Base-by-base conservation (phyloP, 2,797 vertebrate genomes). In the Erithacus rubecula region DNA sequence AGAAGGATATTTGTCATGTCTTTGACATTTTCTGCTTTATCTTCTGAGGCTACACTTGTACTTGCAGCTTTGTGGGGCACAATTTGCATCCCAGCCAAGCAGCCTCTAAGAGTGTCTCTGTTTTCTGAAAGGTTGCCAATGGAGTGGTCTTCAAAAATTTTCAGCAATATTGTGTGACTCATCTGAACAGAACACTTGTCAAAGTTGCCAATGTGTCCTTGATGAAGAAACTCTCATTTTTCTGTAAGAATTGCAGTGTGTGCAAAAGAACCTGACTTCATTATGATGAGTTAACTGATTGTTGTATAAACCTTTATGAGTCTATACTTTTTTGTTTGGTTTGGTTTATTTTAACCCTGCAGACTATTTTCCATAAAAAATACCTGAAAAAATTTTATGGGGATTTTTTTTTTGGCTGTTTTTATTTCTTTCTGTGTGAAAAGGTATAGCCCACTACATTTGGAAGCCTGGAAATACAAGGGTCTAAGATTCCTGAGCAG, bases 401-500 rank as follows among this genome's bases (percentile, higher is more conserved):
- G 12, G 6, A n/a, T 49, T 26, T 68, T 58, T 47, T 12, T 3
- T n/a, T 19, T 43, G 18, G 24, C 21, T 26, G 13, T 16, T 56
- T 67, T n/a, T 46, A n/a, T 23, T 51, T 13, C 5, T 84, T 46
- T 84, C 53, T 67, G 5, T 44, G 14, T 47, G 65, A 76, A 90
- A 55, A 23, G 36, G 3, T 32, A 37, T 44, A 90, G 15, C 18
- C 17, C 36, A 91, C 27, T 58, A 79, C 39, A 53, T 46, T 13
- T 39, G 58, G 70, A 84, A 59, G 6, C 19, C 13, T 75, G 30
- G 15, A 37, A 80, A 55, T 15, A 68, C 4, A 72, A 77, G 5
- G 10, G 18, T 0, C 0, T 10, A 13, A 21, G 29, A 18, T 74
- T 72, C 5, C 22, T 8, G 6, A 67, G 30, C 6, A 84, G 12